Evolutionary conservation across 2,113 vertebrate genomes (phyloP).

Genomic region (Orientallactaga bullata): DNA sequence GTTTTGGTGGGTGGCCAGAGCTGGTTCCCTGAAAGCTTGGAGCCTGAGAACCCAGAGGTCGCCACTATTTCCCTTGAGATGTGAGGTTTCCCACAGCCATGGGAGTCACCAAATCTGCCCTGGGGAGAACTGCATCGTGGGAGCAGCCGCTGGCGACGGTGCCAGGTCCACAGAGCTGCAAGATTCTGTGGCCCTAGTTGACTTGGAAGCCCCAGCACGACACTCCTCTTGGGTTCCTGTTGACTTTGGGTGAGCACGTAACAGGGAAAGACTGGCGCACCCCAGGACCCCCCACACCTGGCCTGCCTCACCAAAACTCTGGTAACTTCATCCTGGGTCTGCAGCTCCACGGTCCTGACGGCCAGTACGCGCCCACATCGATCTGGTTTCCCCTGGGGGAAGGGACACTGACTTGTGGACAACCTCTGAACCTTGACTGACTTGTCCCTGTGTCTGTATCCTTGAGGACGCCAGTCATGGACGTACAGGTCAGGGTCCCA

Average conservation of each 20-base stretch:
- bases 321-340: not conserved
- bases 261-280: not conserved
- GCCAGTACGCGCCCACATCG: accelerated
- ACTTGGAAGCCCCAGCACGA: not conserved
- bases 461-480: not conserved
- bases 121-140: too few relatives aligned
- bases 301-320: too few relatives aligned
- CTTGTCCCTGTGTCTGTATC: accelerated
- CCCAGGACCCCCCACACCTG: not conserved
- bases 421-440: too few relatives aligned
- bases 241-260: too few relatives aligned
- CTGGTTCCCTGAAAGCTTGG: not conserved
- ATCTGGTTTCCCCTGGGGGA: not conserved
- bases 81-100: not conserved
- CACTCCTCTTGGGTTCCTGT: too few relatives aligned
- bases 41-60: not conserved
- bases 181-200: not conserved
- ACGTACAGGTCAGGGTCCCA: not conserved
- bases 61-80: accelerated
- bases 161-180: too few relatives aligned
- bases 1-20: not conserved
- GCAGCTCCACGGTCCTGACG: accelerated
- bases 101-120: too few relatives aligned
- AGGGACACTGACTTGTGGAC: not conserved
- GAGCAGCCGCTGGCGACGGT: too few relatives aligned